These are phyloP conservation scores for Ctenochaetus hawaiiensis DNA, from an alignment of 2,797 vertebrate species.

Conservation along the genomic window DNA sequence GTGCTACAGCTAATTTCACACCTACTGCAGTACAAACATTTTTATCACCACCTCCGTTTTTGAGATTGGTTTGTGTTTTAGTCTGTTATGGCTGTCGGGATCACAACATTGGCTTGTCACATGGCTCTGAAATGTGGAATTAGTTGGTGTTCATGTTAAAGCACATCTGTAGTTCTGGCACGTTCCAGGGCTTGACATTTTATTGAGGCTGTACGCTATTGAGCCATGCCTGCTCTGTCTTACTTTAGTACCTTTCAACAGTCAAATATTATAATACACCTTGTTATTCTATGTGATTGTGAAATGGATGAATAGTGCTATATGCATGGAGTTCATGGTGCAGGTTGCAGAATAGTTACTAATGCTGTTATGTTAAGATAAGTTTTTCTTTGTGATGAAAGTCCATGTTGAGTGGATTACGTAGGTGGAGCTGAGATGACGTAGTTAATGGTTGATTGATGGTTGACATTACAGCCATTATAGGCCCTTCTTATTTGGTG, in stretches of 20 bases:
- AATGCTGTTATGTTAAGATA: slow-evolving; percentile 50
- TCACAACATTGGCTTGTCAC: slow-evolving; percentile 44
- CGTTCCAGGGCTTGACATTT: slow-evolving; percentile 46
- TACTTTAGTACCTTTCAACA: slow-evolving; percentile 61
- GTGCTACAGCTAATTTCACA: slow-evolving; percentile 74
- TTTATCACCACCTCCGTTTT: slow-evolving; percentile 42
- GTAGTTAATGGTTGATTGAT: slow-evolving; percentile 48
- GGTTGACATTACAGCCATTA: slow-evolving; percentile 80
- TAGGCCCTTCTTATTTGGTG: slow-evolving; percentile 95
- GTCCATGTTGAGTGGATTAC: slow-evolving; percentile 59
- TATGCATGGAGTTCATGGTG: slow-evolving; percentile 54
- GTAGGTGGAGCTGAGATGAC: slow-evolving; percentile 59
- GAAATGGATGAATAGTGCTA: slow-evolving; percentile 57
- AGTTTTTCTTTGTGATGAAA: slow-evolving; percentile 55
- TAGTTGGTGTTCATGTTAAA: slow-evolving; percentile 52
- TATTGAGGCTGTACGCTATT: slow-evolving; percentile 42
- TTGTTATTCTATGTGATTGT: slow-evolving; percentile 52
- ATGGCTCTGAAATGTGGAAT: slow-evolving; percentile 65
- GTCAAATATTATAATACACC: slow-evolving; percentile 64
- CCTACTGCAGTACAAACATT: slow-evolving; percentile 65
- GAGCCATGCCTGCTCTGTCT: slow-evolving; percentile 45
- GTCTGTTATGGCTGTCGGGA: slow-evolving; percentile 66
- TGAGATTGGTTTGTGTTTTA: slow-evolving; percentile 48
- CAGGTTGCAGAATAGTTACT: slow-evolving; percentile 55
- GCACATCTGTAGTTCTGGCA: slow-evolving; percentile 57